phyloP scores from a whole-genome alignment of 92 coral and sea anemone species.

The Epizoanthus scotinus region DNA sequence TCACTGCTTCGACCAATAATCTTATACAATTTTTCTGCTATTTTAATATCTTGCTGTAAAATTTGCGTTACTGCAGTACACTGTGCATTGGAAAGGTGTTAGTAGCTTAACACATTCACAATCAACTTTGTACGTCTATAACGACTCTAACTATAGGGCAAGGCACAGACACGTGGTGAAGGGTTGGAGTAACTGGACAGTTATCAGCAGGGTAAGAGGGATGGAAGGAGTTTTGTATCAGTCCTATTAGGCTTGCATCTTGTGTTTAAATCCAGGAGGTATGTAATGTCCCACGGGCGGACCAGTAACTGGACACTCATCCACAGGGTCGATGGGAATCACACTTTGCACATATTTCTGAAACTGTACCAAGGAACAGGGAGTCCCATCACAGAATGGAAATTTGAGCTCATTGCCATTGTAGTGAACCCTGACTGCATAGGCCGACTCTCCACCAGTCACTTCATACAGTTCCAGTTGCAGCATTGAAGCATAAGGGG shows the following conservation, averaged over 20 bases:
- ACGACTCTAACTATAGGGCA: no score
- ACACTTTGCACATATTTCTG: constrained; percentile 39
- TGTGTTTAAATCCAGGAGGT: constrained; percentile 21
- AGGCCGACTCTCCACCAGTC: constrained; percentile 39
- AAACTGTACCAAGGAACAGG: constrained; percentile 42
- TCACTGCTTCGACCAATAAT: no score
- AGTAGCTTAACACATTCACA: no score
- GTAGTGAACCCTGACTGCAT: constrained; percentile 77
- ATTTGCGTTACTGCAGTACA: no score
- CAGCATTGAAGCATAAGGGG: constrained; percentile 87
- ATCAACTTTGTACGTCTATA: no score
- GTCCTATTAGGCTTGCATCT: constrained; percentile 16
- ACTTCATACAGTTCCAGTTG: constrained; percentile 75
- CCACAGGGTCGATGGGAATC: constrained; percentile 41
- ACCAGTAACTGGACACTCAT: constrained; percentile 43
- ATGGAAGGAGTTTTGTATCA: background rate
- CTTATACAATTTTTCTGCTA: no score
- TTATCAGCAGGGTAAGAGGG: background rate
- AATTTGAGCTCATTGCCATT: constrained; percentile 69
- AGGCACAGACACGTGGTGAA: no score
- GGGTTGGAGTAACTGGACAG: background rate
- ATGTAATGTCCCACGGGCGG: constrained; percentile 32
- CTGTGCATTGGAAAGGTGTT: no score
- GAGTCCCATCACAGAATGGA: constrained; percentile 68
- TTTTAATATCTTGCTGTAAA: no score